Base-by-base conservation (phyloP, 1,140 invertebrate genomes). In the Leucophenga varia region DNA sequence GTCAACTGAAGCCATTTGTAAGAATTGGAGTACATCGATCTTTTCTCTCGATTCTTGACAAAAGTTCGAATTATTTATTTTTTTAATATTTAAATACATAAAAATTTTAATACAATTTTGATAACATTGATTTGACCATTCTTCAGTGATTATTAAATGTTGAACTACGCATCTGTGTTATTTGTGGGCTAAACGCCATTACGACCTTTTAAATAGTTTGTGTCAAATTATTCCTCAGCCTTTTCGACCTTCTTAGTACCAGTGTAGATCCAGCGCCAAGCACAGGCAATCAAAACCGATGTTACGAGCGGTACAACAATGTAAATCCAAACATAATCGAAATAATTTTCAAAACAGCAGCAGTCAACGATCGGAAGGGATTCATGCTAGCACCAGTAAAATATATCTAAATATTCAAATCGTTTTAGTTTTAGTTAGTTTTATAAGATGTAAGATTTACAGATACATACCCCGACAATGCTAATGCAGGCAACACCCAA, bases 361-460 rank as follows among this genome's bases (percentile, higher is more conserved):
- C 49, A 43, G 43, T 43, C 0, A 55, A 22, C 0, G 53, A 47
- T 1, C 53, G 17, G 10, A 47, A 55, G 1, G 53, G 53, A 36
- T 52, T 52, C 53, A 55, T 55, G 18, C 49, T 47, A 8, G 49
- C 20, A 2, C 35, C 31, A 12, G 48, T 39, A 13, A 25, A 6
- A 2, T 1, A 12, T 13, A 13, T 21, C 52, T 54, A 19, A 1
- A 42, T 31, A 30, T n/a, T n/a, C n/a, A n/a, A n/a, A n/a, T n/a
- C n/a, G n/a, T n/a, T n/a, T n/a, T n/a, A n/a, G n/a, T n/a, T n/a
- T n/a, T n/a, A n/a, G n/a, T n/a, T n/a, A n/a, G n/a, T n/a, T n/a
- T n/a, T n/a, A n/a, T n/a, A n/a, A n/a, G n/a, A n/a, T n/a, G n/a
- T n/a, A n/a, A n/a, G n/a, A n/a, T n/a, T 1, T n/a, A 16, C 16